Evolutionary conservation across 2,113 vertebrate genomes (phyloP), one percentile per base, ranked within the genome.

Genomic region (Trogon surrucura): DNA sequence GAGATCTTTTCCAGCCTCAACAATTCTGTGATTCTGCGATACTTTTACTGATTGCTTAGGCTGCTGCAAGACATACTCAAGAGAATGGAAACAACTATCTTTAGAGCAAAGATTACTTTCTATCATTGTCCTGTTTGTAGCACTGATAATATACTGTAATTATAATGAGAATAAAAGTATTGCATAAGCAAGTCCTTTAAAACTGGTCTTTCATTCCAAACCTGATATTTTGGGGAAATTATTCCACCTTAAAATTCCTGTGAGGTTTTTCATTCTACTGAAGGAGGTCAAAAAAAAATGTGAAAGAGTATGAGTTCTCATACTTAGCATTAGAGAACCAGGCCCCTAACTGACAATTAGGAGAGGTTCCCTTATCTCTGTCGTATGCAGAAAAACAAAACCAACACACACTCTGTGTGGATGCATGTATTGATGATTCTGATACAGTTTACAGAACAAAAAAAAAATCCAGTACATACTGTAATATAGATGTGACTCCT

Each of bases 361-460:
- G 19, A 80, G 32, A 80, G 18, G 45, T 53, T 70, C 15, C 21
- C 38, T 82, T 50, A 41, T 4, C 47, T 41, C 22, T 58, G 12
- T 34, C 27, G 50, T 9, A 45, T 3, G 29, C 36, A 78, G 17
- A 74, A 64, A 95, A 83, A 13, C 20, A 80, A 34, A 66, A 7
- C 41, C 16, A 80, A 60, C 3, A 11, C 4, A n/a, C 1, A 0
- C 2, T 32, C 17, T 1, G 4, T 21, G n/a, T 64, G 72, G 47
- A 85, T 57, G 14, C 25, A 26, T 30, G 27, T 78, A 56, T 65
- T 47, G 62, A 70, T 48, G 23, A 56, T 83, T 77, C 82, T 81
- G 25, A 29, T 47, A 44, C 8, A 77, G 61, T 53, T 62, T n/a
- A 85, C 0, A 4, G 45, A 90, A 44, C 27, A 90, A 67, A 90